Base-by-base conservation (phyloP, 2,113 vertebrate species). In the Ptyas mucosa region DNA sequence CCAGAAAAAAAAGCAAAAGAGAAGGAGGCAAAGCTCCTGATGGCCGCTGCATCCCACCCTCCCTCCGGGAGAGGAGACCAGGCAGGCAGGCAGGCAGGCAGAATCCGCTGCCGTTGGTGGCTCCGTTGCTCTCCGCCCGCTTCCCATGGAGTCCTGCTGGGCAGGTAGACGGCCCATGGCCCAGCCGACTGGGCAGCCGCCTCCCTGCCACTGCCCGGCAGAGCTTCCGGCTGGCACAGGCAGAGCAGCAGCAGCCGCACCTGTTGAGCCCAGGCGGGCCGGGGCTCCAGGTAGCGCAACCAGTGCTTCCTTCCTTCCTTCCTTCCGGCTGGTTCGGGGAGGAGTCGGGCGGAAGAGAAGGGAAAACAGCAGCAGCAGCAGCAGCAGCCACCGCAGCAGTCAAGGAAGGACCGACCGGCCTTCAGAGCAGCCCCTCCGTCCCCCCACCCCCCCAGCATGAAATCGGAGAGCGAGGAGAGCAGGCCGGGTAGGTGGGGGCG, bases 381-480 rank as follows among this genome's bases (percentile, higher is more conserved):
- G 85, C 81, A 88, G 20, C 94, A 14, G 0, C 43, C 20, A 9
- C 29, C 26, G 81, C 15, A 8, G 53, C 53, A 54, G 34, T 8
- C 55, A 9, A 5, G 52, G 43, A 29, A 64, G 64, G 49, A 15
- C 21, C 1, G 64, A 14, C 18, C 2, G n/a, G 21, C 61, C 51
- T 39, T 29, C 39, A 8, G 39, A 53, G n/a, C 69, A 3, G 3
- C 51, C 43, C 43, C 43, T 46, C 43, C 43, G 43, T 4, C 43
- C 43, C 43, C 43, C 43, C 43, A 0, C 57, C 43, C 39, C 46
- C 39, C 91, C 94, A 51, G 92, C 91, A 97, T 98, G 97, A 96
- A 96, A 96, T 97, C 97, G 26, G 98, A 98, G 95, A 95, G 96
- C 92, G 98, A 98, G 95, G 95, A 97, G 94, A 95, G 94, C 94